Evolutionary conservation across 2,888 invertebrate genomes (phyloP).

Genomic region (Loripinus fragilis): DNA sequence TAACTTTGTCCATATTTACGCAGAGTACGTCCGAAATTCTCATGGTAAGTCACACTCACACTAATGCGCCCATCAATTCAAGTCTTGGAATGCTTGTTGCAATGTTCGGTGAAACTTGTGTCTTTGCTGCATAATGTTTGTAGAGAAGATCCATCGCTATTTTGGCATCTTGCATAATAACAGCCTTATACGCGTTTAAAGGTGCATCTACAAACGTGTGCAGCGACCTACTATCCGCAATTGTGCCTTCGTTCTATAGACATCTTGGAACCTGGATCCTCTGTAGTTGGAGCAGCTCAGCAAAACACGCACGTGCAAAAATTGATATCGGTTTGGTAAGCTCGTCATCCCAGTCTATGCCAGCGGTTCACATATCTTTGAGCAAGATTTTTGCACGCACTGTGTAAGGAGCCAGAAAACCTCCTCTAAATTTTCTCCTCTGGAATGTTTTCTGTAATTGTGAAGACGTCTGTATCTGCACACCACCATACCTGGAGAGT

Average conservation of each 20-base stretch:
- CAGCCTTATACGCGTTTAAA: slow-evolving; percentile 30
- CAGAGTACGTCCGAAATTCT: slow-evolving; percentile 18
- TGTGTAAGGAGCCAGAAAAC: slow-evolving; percentile 32
- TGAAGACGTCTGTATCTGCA: slow-evolving; percentile 42
- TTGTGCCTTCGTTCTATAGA: not conserved
- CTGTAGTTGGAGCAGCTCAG: slow-evolving; percentile 17
- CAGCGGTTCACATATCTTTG: slow-evolving; percentile 34
- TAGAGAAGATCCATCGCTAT: not conserved
- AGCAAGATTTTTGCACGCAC: slow-evolving; percentile 37
- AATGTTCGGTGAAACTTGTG: slow-evolving; percentile 44
- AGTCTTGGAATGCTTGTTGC: slow-evolving; percentile 39
- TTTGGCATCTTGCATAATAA: slow-evolving; percentile 22
- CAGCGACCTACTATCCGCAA: slow-evolving; percentile 1
- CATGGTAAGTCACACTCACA: slow-evolving; percentile 20
- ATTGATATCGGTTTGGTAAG: not conserved
- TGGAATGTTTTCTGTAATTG: slow-evolving; percentile 22
- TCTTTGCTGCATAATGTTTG: slow-evolving; percentile 34
- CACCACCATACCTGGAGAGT: slow-evolving; percentile 51
- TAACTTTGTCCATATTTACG: not conserved
- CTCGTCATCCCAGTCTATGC: slow-evolving; percentile 38
- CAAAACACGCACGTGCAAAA: slow-evolving; percentile 15
- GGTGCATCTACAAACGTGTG: slow-evolving; percentile 52
- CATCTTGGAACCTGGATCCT: slow-evolving; percentile 45
- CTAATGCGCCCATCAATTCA: slow-evolving; percentile 43
- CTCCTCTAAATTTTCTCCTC: not conserved